Evolutionary conservation across 2,797 vertebrate species (phyloP), one percentile per base, ranked within the genome.

Genomic region (Sorex maritimensis): DNA sequence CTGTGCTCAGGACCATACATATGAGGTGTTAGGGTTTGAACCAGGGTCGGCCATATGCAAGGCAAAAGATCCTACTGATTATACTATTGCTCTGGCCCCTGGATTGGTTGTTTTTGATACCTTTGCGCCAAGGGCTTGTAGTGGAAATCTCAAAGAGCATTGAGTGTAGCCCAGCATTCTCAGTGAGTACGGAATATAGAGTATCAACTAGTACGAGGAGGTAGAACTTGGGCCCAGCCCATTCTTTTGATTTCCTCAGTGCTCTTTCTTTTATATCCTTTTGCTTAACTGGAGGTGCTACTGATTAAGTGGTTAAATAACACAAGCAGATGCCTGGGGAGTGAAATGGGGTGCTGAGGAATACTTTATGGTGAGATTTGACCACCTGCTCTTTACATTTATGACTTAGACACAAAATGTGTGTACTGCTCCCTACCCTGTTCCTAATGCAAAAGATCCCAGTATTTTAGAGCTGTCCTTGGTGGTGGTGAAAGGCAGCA

Each of bases 321-420:
- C 81, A 63, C 58, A 94, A 88, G 73, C 71, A 81, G 26, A 91
- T 67, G 90, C 88, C 75, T 93, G 71, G 93, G 92, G 94, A 97
- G 65, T 74, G 72, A 94, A 96, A 92, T 90, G 92, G 93, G 95
- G 97, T 96, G 86, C 84, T 68, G 44, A 82, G 92, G 94, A 97
- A 93, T 95, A 91, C 96, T 96, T 85, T 94, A 94, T 97, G 90
- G 79, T 92, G 96, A 94, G 88, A 90, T 93, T 94, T 95, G 94
- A 95, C 95, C 97, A 93, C 95, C 96, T 58, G 30, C 78, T 73
- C 58, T 55, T 55, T 55, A 4, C 41, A 44, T 44, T 44, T 44
- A 44, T 44, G 41, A 44, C 41, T 44, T 44, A 44, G 41, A 44
- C 41, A 44, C 41, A 4, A 11, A 52, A 14, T 52, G 49, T 52